Evolutionary conservation across 2,888 invertebrate species (phyloP).

Genomic region (Cheilosia scutellata): DNA sequence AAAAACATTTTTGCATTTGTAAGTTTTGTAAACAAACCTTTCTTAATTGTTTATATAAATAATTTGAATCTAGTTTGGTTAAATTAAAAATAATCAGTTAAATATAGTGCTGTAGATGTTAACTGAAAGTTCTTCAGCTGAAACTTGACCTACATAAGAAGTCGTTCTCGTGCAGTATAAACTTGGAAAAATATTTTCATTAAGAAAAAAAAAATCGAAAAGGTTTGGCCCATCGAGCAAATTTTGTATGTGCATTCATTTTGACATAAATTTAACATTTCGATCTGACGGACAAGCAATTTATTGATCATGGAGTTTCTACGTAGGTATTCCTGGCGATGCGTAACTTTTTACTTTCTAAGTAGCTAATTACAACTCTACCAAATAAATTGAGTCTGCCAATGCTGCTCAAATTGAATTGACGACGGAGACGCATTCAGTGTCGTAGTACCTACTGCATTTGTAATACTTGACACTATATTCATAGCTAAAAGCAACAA

Average conservation of each 20-base stretch:
- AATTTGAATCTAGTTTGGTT: neutral
- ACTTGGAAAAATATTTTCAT: neutral
- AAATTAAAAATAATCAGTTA: neutral
- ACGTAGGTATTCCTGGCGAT: neutral
- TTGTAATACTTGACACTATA: neutral
- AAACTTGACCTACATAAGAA: constrained; percentile 67
- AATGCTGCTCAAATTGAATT: neutral
- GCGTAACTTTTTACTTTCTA: constrained; percentile 4
- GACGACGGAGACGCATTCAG: neutral
- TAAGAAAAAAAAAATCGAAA: neutral
- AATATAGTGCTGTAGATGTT: neutral
- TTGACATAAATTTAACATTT: neutral
- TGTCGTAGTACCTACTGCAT: neutral
- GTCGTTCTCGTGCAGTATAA: constrained; percentile 37
- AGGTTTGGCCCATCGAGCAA: too few species aligned
- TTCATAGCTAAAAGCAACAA: too few species aligned
- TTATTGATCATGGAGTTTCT: neutral
- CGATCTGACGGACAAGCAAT: neutral
- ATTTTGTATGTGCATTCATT: too few species aligned
- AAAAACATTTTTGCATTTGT: constrained; percentile 65
- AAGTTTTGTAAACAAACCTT: constrained; percentile 71
- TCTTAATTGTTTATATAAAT: constrained; percentile 36
- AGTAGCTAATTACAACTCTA: neutral
- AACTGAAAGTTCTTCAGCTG: constrained; percentile 3
- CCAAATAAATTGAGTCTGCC: neutral